phyloP scores from a whole-genome alignment of 2,113 vertebrate species.

The Hirundichthys speculiger region DNA sequence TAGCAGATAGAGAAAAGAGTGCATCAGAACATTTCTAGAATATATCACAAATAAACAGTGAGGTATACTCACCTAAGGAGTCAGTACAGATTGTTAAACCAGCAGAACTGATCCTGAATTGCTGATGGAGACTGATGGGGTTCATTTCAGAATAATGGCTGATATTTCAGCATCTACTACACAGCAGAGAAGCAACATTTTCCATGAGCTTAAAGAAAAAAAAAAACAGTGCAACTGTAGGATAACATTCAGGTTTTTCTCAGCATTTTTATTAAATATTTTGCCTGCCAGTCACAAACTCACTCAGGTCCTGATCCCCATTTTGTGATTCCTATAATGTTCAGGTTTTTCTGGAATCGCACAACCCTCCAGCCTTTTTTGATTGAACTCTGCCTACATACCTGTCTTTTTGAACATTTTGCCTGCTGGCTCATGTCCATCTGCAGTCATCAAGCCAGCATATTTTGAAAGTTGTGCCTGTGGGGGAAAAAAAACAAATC shows the following conservation, averaged over 20 bases:
- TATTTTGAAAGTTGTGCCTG: neutral
- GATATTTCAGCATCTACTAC: neutral
- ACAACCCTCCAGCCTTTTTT: neutral
- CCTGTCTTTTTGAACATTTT: neutral
- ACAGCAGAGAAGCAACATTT: neutral
- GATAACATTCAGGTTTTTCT: neutral
- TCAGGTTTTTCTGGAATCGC: neutral
- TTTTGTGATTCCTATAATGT: no score
- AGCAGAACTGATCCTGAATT: neutral
- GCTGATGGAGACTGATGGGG: neutral
- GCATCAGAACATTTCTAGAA: neutral
- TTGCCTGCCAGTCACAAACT: no score
- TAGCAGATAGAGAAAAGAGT: neutral
- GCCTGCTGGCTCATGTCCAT: neutral
- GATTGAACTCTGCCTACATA: neutral
- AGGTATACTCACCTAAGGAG: neutral
- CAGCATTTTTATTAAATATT: neutral
- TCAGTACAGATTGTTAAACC: neutral
- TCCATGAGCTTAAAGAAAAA: neutral
- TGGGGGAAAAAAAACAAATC: neutral
- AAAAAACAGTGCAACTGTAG: no score
- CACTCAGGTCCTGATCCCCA: no score
- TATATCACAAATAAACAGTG: neutral
- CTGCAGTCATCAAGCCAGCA: neutral
- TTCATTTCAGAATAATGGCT: neutral